phyloP scores from a whole-genome alignment of 2,113 vertebrate genomes.

The Apteryx mantelli region DNA sequence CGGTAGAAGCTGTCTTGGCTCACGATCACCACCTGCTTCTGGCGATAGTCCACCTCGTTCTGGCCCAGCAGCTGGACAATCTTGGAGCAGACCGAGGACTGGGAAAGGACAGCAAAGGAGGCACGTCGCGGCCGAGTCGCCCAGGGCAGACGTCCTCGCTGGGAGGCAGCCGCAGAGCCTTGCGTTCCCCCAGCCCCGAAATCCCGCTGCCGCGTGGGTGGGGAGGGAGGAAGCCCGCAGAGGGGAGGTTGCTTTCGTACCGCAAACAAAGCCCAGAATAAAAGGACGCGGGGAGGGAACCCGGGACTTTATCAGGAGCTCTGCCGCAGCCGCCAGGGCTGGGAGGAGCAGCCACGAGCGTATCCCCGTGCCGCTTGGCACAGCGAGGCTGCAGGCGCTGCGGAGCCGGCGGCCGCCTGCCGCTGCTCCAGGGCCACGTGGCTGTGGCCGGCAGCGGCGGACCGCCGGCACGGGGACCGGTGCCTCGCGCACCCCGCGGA shows the following conservation, averaged over 20 bases:
- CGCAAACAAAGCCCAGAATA: neutral
- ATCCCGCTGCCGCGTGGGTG: accelerated
- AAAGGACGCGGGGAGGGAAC: neutral
- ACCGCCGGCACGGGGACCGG: too few relatives aligned
- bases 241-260: neutral
- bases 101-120: neutral
- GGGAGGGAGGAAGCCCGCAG: neutral
- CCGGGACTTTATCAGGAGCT: neutral
- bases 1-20: slow-evolving; percentile 98
- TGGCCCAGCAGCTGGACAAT: slow-evolving; percentile 97
- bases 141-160: neutral
- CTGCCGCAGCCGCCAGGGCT: neutral
- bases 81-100: slow-evolving; percentile 96
- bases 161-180: neutral
- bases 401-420: accelerated
- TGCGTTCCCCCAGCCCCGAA: neutral
- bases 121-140: too few relatives aligned
- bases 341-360: neutral
- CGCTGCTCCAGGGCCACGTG: too few relatives aligned
- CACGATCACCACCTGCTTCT: slow-evolving; percentile 95
- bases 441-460: too few relatives aligned
- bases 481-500: too few relatives aligned
- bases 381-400: neutral
- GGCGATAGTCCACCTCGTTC: slow-evolving; percentile 93
- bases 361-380: neutral